phyloP scores from a whole-genome alignment of 2,888 invertebrate species.

The Leptopilina myrica region DNA sequence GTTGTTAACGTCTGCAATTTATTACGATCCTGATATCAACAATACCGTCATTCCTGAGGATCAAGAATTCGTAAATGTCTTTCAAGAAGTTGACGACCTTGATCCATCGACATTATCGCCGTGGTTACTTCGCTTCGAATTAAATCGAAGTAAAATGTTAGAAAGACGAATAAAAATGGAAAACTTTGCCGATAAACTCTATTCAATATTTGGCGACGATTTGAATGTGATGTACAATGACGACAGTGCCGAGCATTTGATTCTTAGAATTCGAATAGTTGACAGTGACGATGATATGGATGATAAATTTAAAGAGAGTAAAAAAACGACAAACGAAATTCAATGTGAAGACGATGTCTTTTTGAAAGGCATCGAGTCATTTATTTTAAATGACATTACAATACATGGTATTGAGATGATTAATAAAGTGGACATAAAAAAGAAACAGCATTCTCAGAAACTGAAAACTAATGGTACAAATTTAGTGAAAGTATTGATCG shows the following conservation, averaged over 20 bases:
- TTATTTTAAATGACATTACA: constrained; percentile 99
- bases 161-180: constrained; percentile 99
- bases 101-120: constrained; percentile 98
- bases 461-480: constrained; percentile 99
- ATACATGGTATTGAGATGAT: constrained; percentile 96
- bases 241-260: constrained; percentile 99
- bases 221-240: constrained; percentile 99
- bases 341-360: constrained; percentile 99
- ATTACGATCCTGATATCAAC: constrained; percentile 99
- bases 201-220: constrained; percentile 98
- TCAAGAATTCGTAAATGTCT: constrained; percentile 99
- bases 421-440: constrained; percentile 98
- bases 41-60: constrained; percentile 99
- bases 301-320: no score
- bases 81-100: constrained; percentile 99
- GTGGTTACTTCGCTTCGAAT: constrained; percentile 97
- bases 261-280: constrained; percentile 98
- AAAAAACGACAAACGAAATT: neutral
- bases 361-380: constrained; percentile 98
- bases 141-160: constrained; percentile 98
- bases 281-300: constrained; percentile 90
- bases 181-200: constrained; percentile 99
- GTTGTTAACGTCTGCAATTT: constrained; percentile 99
- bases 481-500: constrained; percentile 97
- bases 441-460: constrained; percentile 78